Evolutionary conservation across 2,888 invertebrate genomes (phyloP).

Genomic region (Bellardia pandia): DNA sequence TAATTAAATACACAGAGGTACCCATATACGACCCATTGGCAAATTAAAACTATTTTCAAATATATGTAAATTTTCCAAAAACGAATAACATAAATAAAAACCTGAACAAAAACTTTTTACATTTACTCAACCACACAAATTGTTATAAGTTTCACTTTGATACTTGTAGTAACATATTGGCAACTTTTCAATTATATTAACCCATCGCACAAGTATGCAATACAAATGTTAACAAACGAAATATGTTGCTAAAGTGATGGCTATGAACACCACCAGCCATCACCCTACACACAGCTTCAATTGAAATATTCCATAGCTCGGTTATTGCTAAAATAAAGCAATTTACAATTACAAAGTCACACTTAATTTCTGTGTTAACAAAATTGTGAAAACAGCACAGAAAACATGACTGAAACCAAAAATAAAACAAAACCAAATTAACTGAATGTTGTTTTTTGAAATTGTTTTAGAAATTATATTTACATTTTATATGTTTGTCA

Average conservation of each 20-base stretch:
- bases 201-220: constrained; percentile 38
- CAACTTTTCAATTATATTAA: not conserved
- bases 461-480: constrained; percentile 27
- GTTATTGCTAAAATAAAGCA: constrained; percentile 15
- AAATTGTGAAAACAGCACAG: not conserved
- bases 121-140: constrained; percentile 35
- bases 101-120: constrained; percentile 20
- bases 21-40: not conserved
- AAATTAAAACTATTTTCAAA: constrained; percentile 32
- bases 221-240: constrained; percentile 36
- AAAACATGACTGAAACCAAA: not conserved
- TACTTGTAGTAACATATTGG: not conserved
- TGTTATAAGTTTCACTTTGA: constrained; percentile 35
- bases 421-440: not conserved
- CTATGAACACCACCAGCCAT: not conserved
- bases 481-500: constrained; percentile 5
- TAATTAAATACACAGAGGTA: not conserved
- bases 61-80: constrained; percentile 21
- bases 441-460: not conserved
- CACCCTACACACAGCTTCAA: not conserved
- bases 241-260: not conserved
- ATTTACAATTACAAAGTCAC: constrained; percentile 55
- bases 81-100: constrained; percentile 8
- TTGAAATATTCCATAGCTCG: not conserved
- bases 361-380: constrained; percentile 26